Conservation (phyloP, 2,888 invertebrate species). For the Limnephilus rhombicus region DNA sequence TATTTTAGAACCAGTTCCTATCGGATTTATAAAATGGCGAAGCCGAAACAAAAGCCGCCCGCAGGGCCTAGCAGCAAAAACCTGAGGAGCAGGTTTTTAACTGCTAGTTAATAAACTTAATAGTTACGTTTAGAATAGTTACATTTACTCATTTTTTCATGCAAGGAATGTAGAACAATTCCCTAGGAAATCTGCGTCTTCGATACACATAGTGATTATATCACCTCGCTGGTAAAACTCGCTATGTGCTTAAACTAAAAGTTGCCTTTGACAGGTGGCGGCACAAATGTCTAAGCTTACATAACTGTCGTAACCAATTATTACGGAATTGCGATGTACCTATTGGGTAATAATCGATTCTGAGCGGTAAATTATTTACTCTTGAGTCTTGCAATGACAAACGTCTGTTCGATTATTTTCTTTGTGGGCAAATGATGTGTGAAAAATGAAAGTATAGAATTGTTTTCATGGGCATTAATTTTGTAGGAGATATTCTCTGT, state of each 20-base stretch:
- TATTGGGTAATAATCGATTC: conserved; percentile 1
- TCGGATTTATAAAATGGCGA: too few relatives aligned
- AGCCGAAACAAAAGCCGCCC: too few relatives aligned
- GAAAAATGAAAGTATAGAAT: not conserved
- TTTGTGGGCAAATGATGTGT: not conserved
- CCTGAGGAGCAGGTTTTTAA: too few relatives aligned
- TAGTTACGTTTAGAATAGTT: too few relatives aligned
- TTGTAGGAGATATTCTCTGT: too few relatives aligned
- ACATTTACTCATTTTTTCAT: too few relatives aligned
- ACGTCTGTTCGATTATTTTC: not conserved
- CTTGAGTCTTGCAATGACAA: not conserved
- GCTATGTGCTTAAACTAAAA: not conserved
- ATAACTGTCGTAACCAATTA: not conserved
- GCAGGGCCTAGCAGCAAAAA: too few relatives aligned
- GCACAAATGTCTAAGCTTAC: not conserved
- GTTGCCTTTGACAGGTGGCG: not conserved
- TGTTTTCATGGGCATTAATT: not conserved
- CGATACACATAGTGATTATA: not conserved
- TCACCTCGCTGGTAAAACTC: not conserved
- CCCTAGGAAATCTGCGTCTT: too few relatives aligned
- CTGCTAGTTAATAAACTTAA: too few relatives aligned
- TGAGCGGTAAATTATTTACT: not conserved
- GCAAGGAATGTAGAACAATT: too few relatives aligned
- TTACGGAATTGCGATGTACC: not conserved
- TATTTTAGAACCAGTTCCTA: too few relatives aligned